phyloP scores from a whole-genome alignment of 2,888 invertebrate genomes.

The Thysanoteuthis rhombus region DNA sequence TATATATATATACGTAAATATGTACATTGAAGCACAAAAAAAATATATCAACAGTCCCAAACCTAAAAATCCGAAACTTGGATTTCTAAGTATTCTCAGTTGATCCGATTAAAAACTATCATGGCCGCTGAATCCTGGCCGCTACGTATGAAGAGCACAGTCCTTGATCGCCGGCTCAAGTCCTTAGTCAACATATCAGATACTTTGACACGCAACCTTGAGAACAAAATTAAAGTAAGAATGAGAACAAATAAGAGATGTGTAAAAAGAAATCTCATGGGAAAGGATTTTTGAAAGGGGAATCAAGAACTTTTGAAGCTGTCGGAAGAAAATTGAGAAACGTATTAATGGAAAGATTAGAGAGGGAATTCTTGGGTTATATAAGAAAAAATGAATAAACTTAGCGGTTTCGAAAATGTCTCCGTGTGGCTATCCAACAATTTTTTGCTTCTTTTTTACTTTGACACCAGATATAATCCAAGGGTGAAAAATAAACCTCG shows the following conservation, averaged over 20 bases:
- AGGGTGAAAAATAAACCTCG: too few species aligned
- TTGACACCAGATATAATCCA: too few species aligned
- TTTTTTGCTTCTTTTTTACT: not conserved
- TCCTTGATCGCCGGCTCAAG: not conserved
- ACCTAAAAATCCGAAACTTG: not conserved
- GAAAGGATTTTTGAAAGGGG: not conserved
- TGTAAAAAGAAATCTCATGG: not conserved
- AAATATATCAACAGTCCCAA: too few species aligned
- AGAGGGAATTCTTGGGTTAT: not conserved
- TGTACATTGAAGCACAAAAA: too few species aligned
- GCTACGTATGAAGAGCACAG: not conserved
- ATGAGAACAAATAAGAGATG: not conserved
- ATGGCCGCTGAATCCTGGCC: not conserved
- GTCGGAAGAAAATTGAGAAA: not conserved
- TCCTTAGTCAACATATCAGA: not conserved
- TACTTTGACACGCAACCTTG: not conserved
- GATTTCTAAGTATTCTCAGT: not conserved
- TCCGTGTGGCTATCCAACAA: not conserved
- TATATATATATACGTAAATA: too few species aligned
- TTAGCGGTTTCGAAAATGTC: not conserved
- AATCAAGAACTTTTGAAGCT: not conserved
- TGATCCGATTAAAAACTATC: not conserved
- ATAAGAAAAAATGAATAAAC: too few species aligned
- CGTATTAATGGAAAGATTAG: not conserved
- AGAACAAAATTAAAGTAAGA: not conserved